Base-by-base conservation (phyloP, 1,140 invertebrate genomes). In the Colletes latitarsis region DNA sequence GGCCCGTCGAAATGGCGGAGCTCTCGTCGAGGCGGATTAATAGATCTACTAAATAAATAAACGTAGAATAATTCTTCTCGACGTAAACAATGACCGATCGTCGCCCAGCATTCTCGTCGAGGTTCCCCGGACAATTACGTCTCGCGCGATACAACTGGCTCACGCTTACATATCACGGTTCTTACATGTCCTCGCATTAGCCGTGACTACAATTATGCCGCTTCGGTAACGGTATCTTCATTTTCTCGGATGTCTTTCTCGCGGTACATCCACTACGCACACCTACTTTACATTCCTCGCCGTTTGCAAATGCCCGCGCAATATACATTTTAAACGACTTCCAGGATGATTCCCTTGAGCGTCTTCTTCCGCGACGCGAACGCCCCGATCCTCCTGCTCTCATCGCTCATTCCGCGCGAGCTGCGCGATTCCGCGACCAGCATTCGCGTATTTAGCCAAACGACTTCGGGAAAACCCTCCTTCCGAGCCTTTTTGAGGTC, bases 121-220 rank as follows among this genome's bases (percentile, higher is more conserved):
- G 14, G n/a, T 8, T 53, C 21, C 14, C 8, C n/a, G 12, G 15
- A 72, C 77, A 55, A 79, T 79, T 64, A 63, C 52, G 39, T 73
- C 39, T 53, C 19, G 39, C 58, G 58, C 19, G 70, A 64, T 79
- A 79, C 60, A 73, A 52, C 77, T 53, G 19, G 53, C 71, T 52
- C 67, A 75, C 19, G 77, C 77, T 80, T 60, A 71, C 77, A 30
- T 80, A 80, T 80, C 77, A 60, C 77, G 77, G 71, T 43, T 67
- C 77, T 75, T 67, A 21, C 71, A 72, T 67, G 77, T 80, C 77
- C 71, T 75, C 77, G 41, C 70, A 75, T 80, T 80, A 80, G 71
- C 71, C 77, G 70, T 75, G 71, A 75, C 77, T 80, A 60, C 72
- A 75, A 80, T 80, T 80, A 80, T 72, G 77, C 69, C 71, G 69